Base-by-base conservation (phyloP, 2,888 invertebrate species). In the Plebejus argus region DNA sequence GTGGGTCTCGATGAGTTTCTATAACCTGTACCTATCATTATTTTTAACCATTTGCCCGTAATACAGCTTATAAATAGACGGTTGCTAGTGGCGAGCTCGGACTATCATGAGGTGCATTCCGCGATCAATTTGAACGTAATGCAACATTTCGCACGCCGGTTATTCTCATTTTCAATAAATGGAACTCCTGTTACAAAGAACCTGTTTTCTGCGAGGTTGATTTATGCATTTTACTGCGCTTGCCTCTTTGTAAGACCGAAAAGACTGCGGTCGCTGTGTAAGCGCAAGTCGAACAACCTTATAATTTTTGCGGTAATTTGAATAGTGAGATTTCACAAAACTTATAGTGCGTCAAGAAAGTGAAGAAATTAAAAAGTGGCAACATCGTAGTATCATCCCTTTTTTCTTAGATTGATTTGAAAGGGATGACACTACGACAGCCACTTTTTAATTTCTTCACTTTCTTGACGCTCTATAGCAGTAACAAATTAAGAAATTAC, bases 1-100 rank as follows among this genome's bases (percentile, higher is more conserved):
- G 28, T 66, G 66, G 66, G 66, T 66, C 66, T 66, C 28, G 66
- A 66, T 66, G 7, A 18, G 28, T 66, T 66, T 28, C 28, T 66
- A 66, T 66, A 66, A 66, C 6, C 66, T 33, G 66, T 66, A n/a
- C n/a, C n/a, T n/a, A 66, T 66, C 15, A 66, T 66, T 66, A 66
- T 66, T 66, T 66, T 66, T 66, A 66, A 66, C 66, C 66, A 66
- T 66, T 28, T 66, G 28, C 33, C 66, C 28, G 66, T 66, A 23
- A 66, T 28, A 66, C 28, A 12, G 66, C 33, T 28, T 66, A 66
- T 66, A 66, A 66, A 66, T 66, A 66, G 28, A 66, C 15, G 28
- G 28, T 66, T 33, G 66, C 28, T 28, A 66, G 66, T 28, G 28
- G 66, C 66, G 28, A 33, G 66, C 66, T 20, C 1, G 3, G 20